These are phyloP conservation scores for Panopea generosa DNA, from an alignment of 2,888 invertebrate species.

Conservation along the genomic window DNA sequence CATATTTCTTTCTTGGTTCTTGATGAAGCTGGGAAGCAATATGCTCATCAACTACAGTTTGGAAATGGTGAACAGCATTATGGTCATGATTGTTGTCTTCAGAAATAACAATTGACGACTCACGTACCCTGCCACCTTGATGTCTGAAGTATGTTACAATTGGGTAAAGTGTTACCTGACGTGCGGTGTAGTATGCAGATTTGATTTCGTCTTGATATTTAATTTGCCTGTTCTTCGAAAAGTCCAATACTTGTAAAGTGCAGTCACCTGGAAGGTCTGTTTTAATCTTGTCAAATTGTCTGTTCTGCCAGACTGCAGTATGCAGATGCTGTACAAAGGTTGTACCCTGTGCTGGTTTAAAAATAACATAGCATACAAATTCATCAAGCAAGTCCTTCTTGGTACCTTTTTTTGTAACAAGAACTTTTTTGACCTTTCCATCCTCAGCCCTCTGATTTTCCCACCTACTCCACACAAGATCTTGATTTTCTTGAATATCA, in stretches of 20 bases:
- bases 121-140: conserved; percentile 16
- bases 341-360: conserved; percentile 42
- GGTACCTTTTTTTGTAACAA: conserved; percentile 30
- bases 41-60: conserved; percentile 14
- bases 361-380: conserved; percentile 37
- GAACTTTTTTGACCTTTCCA: conserved; percentile 28
- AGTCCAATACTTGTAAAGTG: conserved; percentile 86
- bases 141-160: conserved; percentile 43
- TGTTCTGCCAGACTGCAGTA: conserved; percentile 52
- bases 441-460: conserved; percentile 2
- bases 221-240: conserved; percentile 84
- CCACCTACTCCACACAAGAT: neutral
- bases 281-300: conserved; percentile 48
- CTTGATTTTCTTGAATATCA: neutral
- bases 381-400: conserved; percentile 38
- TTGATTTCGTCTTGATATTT: conserved; percentile 55
- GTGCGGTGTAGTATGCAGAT: conserved; percentile 33
- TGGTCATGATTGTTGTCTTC: conserved; percentile 55
- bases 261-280: conserved; percentile 27
- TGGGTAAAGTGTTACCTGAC: conserved; percentile 61
- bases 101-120: conserved; percentile 46
- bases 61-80: conserved; percentile 53
- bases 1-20: conserved; percentile 7
- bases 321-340: conserved; percentile 39
- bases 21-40: neutral